Conservation (phyloP, 2,113 vertebrate species). For the Paedocypris sp. region DNA sequence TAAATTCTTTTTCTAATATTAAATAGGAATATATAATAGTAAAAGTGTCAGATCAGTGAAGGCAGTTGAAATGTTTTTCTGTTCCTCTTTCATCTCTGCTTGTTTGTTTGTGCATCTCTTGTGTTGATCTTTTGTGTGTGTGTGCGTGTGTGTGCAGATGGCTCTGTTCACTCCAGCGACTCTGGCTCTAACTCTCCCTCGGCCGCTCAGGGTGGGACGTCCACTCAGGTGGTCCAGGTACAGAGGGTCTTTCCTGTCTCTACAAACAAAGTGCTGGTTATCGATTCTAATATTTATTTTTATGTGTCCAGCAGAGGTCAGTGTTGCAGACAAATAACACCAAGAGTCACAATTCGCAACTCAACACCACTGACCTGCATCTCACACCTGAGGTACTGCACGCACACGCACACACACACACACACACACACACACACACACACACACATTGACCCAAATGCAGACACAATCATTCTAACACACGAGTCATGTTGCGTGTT, state of each 20-base stretch:
- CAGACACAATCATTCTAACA: no score
- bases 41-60: no score
- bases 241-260: no score
- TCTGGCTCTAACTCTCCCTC: conserved; percentile 74
- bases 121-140: conserved; percentile 6
- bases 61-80: no score
- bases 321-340: conserved; percentile 72
- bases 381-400: conserved; percentile 72
- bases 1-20: no score
- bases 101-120: no score
- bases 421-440: not conserved
- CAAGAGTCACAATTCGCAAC: conserved; percentile 65
- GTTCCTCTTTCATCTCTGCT: not conserved
- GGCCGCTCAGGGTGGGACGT: conserved; percentile 61
- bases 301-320: conserved; percentile 62
- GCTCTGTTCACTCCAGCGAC: conserved; percentile 72
- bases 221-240: conserved; percentile 78
- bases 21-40: no score
- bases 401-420: not conserved
- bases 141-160: conserved; percentile 55
- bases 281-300: not conserved
- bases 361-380: conserved; percentile 65
- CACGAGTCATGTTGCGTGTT: not conserved
- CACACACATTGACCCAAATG: not conserved
- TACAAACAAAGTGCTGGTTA: no score